Conservation (phyloP, 2,888 invertebrate genomes). For the Terebella lapidaria region DNA sequence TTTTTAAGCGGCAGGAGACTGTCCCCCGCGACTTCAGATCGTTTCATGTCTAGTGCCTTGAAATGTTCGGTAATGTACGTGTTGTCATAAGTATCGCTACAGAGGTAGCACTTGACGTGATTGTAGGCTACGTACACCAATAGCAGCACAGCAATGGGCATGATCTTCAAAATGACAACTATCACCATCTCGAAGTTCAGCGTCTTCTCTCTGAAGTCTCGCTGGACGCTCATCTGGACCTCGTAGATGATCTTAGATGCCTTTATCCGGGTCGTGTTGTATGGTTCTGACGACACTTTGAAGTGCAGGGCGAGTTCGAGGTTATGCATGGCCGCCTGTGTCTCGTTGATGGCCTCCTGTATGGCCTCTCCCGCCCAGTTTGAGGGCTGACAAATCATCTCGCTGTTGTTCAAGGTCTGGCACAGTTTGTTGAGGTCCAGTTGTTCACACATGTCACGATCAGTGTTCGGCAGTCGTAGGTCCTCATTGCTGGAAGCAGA, state of each 20-base stretch:
- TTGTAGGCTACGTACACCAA: slow-evolving; percentile 22
- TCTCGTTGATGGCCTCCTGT: slow-evolving; percentile 27
- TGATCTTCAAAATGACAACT: slow-evolving; percentile 19
- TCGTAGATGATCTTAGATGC: slow-evolving; percentile 16
- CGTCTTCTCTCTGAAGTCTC: slow-evolving; percentile 19
- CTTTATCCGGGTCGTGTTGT: slow-evolving; percentile 16
- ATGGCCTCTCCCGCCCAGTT: slow-evolving; percentile 29
- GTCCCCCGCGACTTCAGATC: slow-evolving; percentile 21
- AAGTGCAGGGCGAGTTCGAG: slow-evolving; percentile 22
- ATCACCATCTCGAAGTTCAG: slow-evolving; percentile 20
- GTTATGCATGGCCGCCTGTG: slow-evolving; percentile 24
- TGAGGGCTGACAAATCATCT: slow-evolving; percentile 21
- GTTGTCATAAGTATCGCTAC: slow-evolving; percentile 38
- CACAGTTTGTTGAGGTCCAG: slow-evolving; percentile 23
- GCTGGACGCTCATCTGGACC: slow-evolving; percentile 15
- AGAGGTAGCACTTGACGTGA: slow-evolving; percentile 30
- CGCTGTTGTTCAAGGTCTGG: slow-evolving; percentile 22
- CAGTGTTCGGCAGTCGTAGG: slow-evolving; percentile 15
- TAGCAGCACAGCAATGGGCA: slow-evolving; percentile 21
- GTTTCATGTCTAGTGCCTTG: slow-evolving; percentile 27
- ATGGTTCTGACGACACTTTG: slow-evolving; percentile 21
- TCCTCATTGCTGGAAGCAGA: slow-evolving; percentile 12
- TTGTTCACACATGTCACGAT: slow-evolving; percentile 26
- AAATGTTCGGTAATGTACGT: slow-evolving; percentile 35
- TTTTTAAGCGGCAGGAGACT: slow-evolving; percentile 33